These are phyloP conservation scores for Myopa tessellatipennis DNA, from an alignment of 2,888 invertebrate genomes.

Conservation along the genomic window DNA sequence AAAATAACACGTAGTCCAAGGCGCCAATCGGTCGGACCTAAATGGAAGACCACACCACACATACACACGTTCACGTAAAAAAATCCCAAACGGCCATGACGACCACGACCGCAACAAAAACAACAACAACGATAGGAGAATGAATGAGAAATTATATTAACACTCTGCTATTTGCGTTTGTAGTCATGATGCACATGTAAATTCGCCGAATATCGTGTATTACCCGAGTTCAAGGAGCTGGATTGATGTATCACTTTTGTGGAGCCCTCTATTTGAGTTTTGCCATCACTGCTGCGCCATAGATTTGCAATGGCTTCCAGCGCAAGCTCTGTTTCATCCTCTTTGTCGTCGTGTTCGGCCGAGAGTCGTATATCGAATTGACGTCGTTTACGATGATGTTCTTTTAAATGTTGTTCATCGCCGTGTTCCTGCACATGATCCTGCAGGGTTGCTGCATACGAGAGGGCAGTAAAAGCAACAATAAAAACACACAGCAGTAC, in stretches of 20 bases:
- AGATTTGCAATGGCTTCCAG: conserved; percentile 65
- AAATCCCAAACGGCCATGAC: too few species aligned
- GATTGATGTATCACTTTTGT: conserved; percentile 63
- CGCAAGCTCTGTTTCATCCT: conserved; percentile 63
- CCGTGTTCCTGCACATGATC: neutral
- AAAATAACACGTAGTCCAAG: conserved; percentile 57
- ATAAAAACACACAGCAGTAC: neutral
- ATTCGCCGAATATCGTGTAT: conserved; percentile 63
- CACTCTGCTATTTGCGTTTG: conserved; percentile 50
- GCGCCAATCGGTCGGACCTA: conserved; percentile 60
- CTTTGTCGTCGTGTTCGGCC: conserved; percentile 65
- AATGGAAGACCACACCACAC: neutral
- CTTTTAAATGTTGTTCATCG: neutral
- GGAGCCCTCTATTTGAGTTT: conserved; percentile 64
- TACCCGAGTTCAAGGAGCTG: conserved; percentile 60
- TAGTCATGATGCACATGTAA: conserved; percentile 66
- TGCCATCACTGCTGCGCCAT: conserved; percentile 64
- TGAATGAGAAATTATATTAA: conserved; percentile 22
- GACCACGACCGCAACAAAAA: too few species aligned
- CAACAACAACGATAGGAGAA: conserved; percentile 23
- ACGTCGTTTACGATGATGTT: conserved; percentile 53
- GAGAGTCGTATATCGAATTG: conserved; percentile 65
- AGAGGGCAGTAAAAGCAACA: neutral
- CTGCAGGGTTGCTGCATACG: neutral
- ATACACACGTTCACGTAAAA: conserved; percentile 29